Evolutionary conservation across 2,113 vertebrate genomes (phyloP).

Genomic region (Colaptes auratus): DNA sequence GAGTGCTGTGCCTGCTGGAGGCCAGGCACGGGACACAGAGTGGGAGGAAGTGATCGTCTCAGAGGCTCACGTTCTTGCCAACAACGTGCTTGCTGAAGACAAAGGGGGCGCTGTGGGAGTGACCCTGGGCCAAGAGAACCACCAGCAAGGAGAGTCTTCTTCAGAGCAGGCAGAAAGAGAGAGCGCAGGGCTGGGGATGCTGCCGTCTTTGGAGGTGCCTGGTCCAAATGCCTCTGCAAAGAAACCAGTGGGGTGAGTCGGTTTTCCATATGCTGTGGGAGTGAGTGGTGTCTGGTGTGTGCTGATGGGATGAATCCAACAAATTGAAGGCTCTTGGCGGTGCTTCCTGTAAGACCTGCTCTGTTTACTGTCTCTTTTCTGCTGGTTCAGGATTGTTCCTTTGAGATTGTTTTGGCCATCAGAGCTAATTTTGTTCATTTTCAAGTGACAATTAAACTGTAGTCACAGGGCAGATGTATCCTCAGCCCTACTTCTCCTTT

Average conservation of each 20-base stretch:
- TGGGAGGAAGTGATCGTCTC: slow-evolving; percentile 81
- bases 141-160: slow-evolving; percentile 18
- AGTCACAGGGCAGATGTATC: not conserved
- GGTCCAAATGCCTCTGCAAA: slow-evolving; percentile 55
- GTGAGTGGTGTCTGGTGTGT: not conserved
- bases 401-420: not conserved
- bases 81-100: slow-evolving; percentile 48
- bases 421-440: not conserved
- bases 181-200: slow-evolving; percentile 25
- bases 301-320: not conserved
- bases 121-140: slow-evolving; percentile 26
- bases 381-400: not conserved
- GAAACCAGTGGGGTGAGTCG: slow-evolving; percentile 73
- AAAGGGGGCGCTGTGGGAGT: not conserved
- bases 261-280: not conserved
- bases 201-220: not conserved
- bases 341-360: not conserved
- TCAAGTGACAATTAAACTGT: not conserved
- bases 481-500: not conserved
- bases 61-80: slow-evolving; percentile 68
- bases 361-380: not conserved
- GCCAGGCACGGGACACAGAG: slow-evolving; percentile 67
- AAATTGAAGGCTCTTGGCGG: not conserved
- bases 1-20: slow-evolving; percentile 59
- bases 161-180: slow-evolving; percentile 63